Evolutionary conservation across 2,113 vertebrate species (phyloP).

Genomic region (Chaenogobius annularis): DNA sequence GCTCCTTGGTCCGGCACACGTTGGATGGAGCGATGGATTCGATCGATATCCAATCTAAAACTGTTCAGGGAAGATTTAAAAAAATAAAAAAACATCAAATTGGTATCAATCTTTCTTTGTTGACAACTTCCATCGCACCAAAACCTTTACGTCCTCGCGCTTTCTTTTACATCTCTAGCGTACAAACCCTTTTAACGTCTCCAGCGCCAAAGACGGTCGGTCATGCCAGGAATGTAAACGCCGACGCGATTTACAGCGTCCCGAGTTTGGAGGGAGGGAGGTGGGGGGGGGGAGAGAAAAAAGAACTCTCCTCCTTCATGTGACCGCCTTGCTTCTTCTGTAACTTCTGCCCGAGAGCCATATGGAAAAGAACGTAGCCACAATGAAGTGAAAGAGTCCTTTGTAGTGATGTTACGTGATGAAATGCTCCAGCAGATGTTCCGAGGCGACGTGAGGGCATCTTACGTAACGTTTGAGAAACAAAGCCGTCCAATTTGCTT

Average conservation of each 20-base stretch:
- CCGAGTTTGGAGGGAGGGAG: neutral
- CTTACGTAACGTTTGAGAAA: neutral
- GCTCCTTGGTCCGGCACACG: no score
- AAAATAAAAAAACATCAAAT: no score
- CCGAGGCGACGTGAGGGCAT: neutral
- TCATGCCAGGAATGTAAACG: slow-evolving; percentile 61
- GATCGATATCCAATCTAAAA: no score
- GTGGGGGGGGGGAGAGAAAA: no score
- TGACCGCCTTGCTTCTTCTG: slow-evolving; percentile 15
- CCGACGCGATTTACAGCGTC: slow-evolving; percentile 44
- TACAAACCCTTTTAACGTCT: neutral
- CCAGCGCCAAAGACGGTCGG: slow-evolving; percentile 26
- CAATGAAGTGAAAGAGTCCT: neutral
- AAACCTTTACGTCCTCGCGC: no score
- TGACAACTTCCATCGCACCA: no score
- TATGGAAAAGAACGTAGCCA: neutral
- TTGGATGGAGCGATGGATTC: no score
- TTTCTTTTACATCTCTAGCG: no score
- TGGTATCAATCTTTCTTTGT: no score
- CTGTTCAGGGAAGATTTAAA: no score
- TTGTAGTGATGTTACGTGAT: slow-evolving; percentile 1
- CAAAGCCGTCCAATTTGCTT: neutral
- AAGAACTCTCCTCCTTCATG: slow-evolving; percentile 53
- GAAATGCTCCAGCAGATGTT: neutral
- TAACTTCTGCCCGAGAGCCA: neutral